phyloP scores from a whole-genome alignment of 53 echinoderm and acorn worm species.

The Antedon mediterranea region DNA sequence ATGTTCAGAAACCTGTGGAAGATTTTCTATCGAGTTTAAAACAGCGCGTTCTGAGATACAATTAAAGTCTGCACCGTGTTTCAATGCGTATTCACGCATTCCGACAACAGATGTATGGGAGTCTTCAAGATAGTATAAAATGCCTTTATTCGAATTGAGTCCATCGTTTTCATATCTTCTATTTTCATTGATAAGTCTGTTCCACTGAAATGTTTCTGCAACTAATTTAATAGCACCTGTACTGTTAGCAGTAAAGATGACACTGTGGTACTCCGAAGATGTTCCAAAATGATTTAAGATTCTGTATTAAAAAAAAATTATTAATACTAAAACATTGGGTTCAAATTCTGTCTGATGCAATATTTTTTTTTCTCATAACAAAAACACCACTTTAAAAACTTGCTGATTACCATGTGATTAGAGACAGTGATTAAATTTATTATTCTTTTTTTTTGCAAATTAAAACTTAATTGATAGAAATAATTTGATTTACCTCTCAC shows the following conservation, averaged over 20 bases:
- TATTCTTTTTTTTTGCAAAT: no score
- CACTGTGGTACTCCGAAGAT: slow-evolving; percentile 46
- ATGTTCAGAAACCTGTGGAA: no score
- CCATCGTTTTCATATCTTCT: neutral
- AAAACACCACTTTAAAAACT: no score
- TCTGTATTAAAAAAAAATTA: slow-evolving; percentile 21
- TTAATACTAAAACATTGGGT: neutral
- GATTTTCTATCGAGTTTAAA: neutral
- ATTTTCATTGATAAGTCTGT: no score
- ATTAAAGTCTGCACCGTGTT: slow-evolving; percentile 29
- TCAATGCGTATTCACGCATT: slow-evolving; percentile 62
- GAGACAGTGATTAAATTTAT: no score
- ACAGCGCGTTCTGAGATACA: slow-evolving; percentile 21
- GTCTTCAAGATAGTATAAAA: slow-evolving; percentile 74
- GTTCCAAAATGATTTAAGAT: slow-evolving; percentile 75
- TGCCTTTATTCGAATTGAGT: neutral
- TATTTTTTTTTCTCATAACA: no score
- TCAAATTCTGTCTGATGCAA: no score
- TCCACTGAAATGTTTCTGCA: slow-evolving; percentile 71
- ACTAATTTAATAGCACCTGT: slow-evolving; percentile 75
- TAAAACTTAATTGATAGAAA: no score
- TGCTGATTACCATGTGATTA: neutral
- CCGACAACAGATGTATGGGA: slow-evolving; percentile 86
- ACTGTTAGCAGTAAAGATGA: slow-evolving; percentile 84
- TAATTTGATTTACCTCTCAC: slow-evolving; percentile 49